phyloP scores from a whole-genome alignment of 2,888 invertebrate species.

The Acanthococcus lagerstroemiae region DNA sequence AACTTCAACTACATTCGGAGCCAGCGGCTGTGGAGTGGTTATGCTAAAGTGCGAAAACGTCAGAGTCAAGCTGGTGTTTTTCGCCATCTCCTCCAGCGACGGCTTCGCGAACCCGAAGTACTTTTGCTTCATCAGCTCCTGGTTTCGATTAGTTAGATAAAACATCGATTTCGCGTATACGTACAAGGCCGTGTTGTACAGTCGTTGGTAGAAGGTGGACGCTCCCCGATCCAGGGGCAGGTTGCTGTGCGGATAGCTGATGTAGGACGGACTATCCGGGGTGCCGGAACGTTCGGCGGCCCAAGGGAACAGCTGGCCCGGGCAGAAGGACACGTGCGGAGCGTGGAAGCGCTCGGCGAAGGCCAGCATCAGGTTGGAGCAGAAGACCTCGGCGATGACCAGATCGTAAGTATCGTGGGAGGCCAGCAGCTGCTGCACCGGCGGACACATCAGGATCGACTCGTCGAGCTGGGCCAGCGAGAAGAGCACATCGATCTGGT shows the following conservation, averaged over 20 bases:
- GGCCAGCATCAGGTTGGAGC: not conserved
- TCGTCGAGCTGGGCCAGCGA: not conserved
- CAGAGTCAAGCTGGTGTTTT: not conserved
- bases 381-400: not conserved
- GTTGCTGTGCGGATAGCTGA: not conserved
- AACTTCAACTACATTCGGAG: not conserved
- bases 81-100: not conserved
- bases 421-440: not conserved
- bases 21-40: not conserved
- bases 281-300: constrained; percentile 11
- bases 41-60: constrained; percentile 1
- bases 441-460: not conserved
- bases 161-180: not conserved
- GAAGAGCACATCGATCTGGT: not conserved
- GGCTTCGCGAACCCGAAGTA: not conserved
- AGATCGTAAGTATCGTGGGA: not conserved
- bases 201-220: not conserved
- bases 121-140: not conserved
- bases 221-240: not conserved
- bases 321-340: not conserved
- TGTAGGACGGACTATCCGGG: constrained; percentile 12
- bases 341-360: not conserved
- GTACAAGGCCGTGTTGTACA: not conserved
- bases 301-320: constrained; percentile 13
- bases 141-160: not conserved